Conservation (phyloP, 2,797 vertebrate species). For the Dryobates pubescens region DNA sequence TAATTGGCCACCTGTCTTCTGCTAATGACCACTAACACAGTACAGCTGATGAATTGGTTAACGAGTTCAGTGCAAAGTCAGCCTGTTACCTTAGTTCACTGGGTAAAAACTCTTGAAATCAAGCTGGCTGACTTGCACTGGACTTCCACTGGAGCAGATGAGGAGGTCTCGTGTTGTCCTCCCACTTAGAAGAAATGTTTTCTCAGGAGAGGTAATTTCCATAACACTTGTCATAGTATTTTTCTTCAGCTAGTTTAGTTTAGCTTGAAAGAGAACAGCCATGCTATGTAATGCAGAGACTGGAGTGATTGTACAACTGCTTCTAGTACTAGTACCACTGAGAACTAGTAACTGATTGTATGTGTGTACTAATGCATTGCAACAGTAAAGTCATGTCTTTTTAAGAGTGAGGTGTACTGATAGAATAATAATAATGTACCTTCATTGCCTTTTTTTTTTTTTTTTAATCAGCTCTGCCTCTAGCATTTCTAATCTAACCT, state of each 20-base stretch:
- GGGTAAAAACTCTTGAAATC: not conserved
- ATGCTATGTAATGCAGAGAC: not conserved
- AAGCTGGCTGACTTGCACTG: not conserved
- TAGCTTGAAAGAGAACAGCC: not conserved
- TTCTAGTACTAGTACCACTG: not conserved
- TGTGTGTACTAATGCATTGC: not conserved
- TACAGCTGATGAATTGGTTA: not conserved
- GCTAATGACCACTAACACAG: not conserved
- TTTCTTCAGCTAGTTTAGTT: not conserved
- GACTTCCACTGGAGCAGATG: not conserved
- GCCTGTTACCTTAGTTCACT: not conserved
- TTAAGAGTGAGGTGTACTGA: not conserved
- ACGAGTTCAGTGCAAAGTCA: not conserved
- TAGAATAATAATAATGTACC: not conserved
- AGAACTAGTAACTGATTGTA: not conserved
- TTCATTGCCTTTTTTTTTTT: not conserved
- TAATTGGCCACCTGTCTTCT: slow-evolving; percentile 15
- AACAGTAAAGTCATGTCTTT: not conserved
- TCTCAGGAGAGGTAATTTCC: not conserved
- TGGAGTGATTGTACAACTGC: fast-evolving
- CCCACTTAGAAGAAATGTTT: not conserved
- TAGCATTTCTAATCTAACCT: not conserved
- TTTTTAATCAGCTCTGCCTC: not conserved
- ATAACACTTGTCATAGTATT: not conserved
- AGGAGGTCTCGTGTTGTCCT: not conserved